A percentile compares a stretch with the other conserved stretches of the same genome.
Evolutionary conservation across 2,797 vertebrate genomes (phyloP).

Genomic region (Trachops cirrhosus): DNA sequence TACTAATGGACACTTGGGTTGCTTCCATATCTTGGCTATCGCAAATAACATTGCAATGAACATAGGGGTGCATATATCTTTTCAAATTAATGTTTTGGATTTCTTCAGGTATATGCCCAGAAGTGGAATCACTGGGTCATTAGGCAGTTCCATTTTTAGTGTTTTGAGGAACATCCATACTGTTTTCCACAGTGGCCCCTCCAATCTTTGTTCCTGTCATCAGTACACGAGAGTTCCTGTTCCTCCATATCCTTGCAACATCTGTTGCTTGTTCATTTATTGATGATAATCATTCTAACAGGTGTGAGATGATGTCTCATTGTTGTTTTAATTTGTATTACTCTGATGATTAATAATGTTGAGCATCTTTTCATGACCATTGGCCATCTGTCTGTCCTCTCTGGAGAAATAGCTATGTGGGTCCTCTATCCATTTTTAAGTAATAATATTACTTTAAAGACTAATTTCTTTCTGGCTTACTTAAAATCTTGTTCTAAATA

Average conservation of each 20-base stretch:
- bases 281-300: background rate
- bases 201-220: background rate
- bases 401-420: background rate
- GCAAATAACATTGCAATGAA: background rate
- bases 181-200: background rate
- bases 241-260: background rate
- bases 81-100: background rate
- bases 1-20: background rate
- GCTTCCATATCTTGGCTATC: background rate
- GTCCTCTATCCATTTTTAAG: background rate
- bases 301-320: background rate
- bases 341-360: background rate
- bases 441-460: background rate
- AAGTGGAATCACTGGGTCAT: background rate
- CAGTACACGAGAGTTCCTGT: background rate
- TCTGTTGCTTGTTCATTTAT: background rate
- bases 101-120: background rate
- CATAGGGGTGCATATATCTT: background rate
- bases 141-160: background rate
- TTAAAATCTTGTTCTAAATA: constrained; percentile 24
- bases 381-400: background rate
- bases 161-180: background rate
- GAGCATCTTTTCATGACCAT: background rate
- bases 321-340: background rate
- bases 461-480: background rate